A percentile compares a stretch with the other conserved stretches of the same genome.
Conservation (phyloP, 2,113 vertebrate species). For the Malurus elegans region DNA sequence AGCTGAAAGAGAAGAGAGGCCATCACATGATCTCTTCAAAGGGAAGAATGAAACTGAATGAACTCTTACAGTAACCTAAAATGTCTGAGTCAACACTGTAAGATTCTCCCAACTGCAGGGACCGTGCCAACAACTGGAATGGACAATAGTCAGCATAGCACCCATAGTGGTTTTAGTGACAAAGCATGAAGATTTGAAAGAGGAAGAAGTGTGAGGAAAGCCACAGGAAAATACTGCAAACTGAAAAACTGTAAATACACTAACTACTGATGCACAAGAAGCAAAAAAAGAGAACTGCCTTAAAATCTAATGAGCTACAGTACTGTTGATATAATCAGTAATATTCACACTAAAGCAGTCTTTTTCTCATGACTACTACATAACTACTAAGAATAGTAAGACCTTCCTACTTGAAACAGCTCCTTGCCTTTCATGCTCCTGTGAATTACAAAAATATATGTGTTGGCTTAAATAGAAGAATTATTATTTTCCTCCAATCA, state of each 20-base stretch:
- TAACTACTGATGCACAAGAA: not conserved
- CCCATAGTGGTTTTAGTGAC: accelerated
- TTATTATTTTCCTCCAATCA: not conserved
- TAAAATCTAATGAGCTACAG: not conserved
- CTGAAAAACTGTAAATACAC: not conserved
- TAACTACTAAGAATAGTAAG: not conserved
- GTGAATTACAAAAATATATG: not conserved
- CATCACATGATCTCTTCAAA: not conserved
- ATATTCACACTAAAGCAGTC: not conserved
- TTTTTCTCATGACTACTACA: accelerated
- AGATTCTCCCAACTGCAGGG: not conserved
- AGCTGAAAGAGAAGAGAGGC: conserved; percentile 74
- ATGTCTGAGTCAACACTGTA: not conserved
- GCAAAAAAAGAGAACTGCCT: not conserved
- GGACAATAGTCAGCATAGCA: not conserved
- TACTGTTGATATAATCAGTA: not conserved
- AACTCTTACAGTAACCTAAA: not conserved
- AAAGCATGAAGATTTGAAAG: not conserved
- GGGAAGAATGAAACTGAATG: not conserved
- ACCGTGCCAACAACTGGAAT: not conserved
- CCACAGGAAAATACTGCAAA: not conserved
- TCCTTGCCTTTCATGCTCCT: not conserved
- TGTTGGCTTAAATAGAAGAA: not conserved
- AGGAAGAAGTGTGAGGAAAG: not conserved
- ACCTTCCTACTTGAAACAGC: not conserved